A percentile compares a stretch with the other conserved stretches of the same genome.
These are phyloP conservation scores for Taenioides sp. DNA, from an alignment of 2,797 vertebrate genomes.

Conservation along the genomic window DNA sequence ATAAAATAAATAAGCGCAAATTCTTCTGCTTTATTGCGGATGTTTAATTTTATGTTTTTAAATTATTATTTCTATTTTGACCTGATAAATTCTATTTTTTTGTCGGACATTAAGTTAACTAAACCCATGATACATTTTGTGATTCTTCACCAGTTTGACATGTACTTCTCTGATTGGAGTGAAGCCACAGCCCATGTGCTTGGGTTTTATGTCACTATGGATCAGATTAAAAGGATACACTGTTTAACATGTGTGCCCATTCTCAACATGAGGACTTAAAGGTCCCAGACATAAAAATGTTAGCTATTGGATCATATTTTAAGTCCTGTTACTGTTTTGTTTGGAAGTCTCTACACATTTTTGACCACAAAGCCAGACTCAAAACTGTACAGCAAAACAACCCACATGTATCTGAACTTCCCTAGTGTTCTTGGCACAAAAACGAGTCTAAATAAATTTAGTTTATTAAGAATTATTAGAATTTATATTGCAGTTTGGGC, in stretches of 20 bases:
- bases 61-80: neutral
- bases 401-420: slow-evolving; percentile 11
- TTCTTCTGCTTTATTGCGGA: neutral
- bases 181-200: slow-evolving; percentile 20
- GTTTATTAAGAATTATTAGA: slow-evolving; percentile 39
- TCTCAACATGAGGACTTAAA: slow-evolving; percentile 10
- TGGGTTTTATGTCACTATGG: slow-evolving; percentile 41
- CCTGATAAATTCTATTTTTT: neutral
- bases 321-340: slow-evolving; percentile 34
- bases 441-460: slow-evolving; percentile 35
- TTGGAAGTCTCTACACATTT: slow-evolving; percentile 28
- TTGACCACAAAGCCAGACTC: slow-evolving; percentile 25
- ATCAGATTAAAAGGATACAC: slow-evolving; percentile 28
- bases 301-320: slow-evolving; percentile 21
- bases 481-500: slow-evolving; percentile 36
- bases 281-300: slow-evolving; percentile 24
- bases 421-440: slow-evolving; percentile 25
- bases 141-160: neutral
- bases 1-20: neutral
- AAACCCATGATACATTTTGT: neutral
- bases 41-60: neutral
- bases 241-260: slow-evolving; percentile 24
- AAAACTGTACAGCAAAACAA: slow-evolving; percentile 24
- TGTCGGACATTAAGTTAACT: neutral
- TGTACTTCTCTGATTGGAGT: neutral